Base-by-base conservation (phyloP, 2,888 invertebrate species). In the Rosalia funebris region DNA sequence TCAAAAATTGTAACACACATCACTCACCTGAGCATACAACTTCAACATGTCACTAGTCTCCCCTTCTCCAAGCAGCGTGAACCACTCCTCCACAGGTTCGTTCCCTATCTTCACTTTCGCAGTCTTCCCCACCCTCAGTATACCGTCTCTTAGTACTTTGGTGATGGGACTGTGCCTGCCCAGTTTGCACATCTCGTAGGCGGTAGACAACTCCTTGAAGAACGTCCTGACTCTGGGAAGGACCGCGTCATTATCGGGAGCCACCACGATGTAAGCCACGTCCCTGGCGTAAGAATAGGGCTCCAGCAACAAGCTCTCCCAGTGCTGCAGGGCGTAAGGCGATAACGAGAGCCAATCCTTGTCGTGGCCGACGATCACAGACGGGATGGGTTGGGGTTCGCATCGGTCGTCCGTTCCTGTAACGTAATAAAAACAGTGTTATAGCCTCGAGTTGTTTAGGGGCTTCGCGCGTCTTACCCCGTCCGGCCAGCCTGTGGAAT, bases 271-370 rank as follows among this genome's bases (percentile, higher is more conserved):
- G 79, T 98, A 99, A 16, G 94, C 95, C 0, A 99, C 90, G 80
- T 99, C 98, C 25, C 98, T 86, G 2, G 95, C 88, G 77, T 94
- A 93, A n/a, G 96, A 92, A 80, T 96, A 97, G 0, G 99, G 99
- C 80, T 98, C 98, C 9, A 99, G 83, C n/a, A 94, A 84, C n/a
- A 98, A 85, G 75, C 95, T 92, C 80, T 99, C 98, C 98, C 98
- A 98, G 79, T 93, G 95, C 62, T 93, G 90, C 37, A 98, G 86
- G 46, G 96, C 93, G 79, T 95, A 93, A 0, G 98, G 98, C n/a
- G 97, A 93, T 36, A 97, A 84, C 3, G 95, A 91, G 42, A 98
- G 83, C 93, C 96, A 96, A 78, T 98, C 98, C 74, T 94, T 91
- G 77, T 98, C 98, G 82, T 94, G 93, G 0, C 97, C 97, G 36